phyloP scores from a whole-genome alignment of 2,797 vertebrate species.

The Cyprinodon diabolis region DNA sequence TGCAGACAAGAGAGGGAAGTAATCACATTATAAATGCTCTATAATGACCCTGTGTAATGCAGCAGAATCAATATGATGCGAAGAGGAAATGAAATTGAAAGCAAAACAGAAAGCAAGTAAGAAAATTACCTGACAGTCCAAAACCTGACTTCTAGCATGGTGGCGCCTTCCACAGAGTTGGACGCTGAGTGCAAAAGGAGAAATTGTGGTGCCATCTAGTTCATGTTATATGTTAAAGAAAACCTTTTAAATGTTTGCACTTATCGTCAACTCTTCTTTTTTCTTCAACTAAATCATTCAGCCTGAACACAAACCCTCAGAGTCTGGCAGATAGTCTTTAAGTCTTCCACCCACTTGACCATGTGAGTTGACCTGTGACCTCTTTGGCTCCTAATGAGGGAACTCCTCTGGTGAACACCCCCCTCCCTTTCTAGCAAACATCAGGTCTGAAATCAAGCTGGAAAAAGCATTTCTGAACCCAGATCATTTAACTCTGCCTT shows the following conservation, averaged over 20 bases:
- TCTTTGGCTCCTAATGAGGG: conserved; percentile 46
- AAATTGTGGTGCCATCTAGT: background rate
- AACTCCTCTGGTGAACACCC: conserved; percentile 24
- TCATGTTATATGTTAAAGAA: background rate
- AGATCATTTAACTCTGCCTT: conserved; percentile 7
- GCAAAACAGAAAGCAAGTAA: background rate
- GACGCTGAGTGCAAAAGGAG: conserved; percentile 36
- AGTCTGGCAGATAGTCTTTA: conserved; percentile 16
- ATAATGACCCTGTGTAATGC: background rate
- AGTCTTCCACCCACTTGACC: conserved; percentile 59
- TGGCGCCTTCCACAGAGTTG: conserved; percentile 33
- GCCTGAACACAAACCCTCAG: conserved; percentile 10
- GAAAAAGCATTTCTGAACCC: conserved; percentile 18
- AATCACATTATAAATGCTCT: background rate
- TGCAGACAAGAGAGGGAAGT: conserved; percentile 57
- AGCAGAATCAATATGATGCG: background rate
- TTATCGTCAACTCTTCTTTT: background rate
- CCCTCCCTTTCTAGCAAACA: conserved; percentile 7
- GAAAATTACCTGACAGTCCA: conserved; percentile 66
- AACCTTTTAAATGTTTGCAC: background rate
- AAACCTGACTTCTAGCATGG: conserved; percentile 58
- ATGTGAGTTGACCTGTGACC: conserved; percentile 55
- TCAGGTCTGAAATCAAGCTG: conserved; percentile 31
- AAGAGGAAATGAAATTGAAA: background rate
- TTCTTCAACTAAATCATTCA: background rate